Evolutionary conservation across 2,797 vertebrate species (phyloP), one percentile per base, ranked within the genome.

Genomic region (Acanthopagrus latus): DNA sequence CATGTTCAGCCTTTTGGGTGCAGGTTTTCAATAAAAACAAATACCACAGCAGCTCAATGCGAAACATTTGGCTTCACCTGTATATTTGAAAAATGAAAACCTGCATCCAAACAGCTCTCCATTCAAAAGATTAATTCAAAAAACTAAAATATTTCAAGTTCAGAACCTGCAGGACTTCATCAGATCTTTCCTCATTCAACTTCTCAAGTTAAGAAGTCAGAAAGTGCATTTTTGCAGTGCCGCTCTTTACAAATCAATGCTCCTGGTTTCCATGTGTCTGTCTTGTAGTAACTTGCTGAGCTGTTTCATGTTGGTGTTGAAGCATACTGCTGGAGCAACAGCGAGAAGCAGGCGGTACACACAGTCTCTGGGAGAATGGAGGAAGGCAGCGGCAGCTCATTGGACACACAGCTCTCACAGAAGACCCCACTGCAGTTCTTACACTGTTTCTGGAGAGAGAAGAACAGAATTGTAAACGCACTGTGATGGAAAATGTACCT

Each of bases 351-450:
- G 58, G 88, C 44, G 2, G 92, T 88, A 74, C 98, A 99, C 48
- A 99, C 97, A 0, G 82, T 90, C 90, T 97, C 95, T 0, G 97
- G 98, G 73, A 96, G 93, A 74, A 98, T 98, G 78, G 97, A 99
- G 18, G 98, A 98, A 0, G 98, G 97, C 7, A 99, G 90, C 2
- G 97, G 98, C 85, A 98, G 94, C 91, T 97, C 94, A 0, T 97
- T 94, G 10, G 84, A 88, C 0, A 96, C 93, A 10, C 97, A 99
- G 84, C 88, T 89, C 64, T 95, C 90, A 6, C 98, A 99, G 95
- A 98, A 97, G 44, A 91, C 78, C 1, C 94, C 96, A 1, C 85
- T 82, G 43, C 97, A 99, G 94, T 97, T 97, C 92, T 96, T 96
- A 84, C 98, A 99, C 43, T 75, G 87, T 33, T 91, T 96, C 98